These are phyloP conservation scores for Myzus persicae DNA, from an alignment of 1,140 invertebrate species.

Conservation along the genomic window DNA sequence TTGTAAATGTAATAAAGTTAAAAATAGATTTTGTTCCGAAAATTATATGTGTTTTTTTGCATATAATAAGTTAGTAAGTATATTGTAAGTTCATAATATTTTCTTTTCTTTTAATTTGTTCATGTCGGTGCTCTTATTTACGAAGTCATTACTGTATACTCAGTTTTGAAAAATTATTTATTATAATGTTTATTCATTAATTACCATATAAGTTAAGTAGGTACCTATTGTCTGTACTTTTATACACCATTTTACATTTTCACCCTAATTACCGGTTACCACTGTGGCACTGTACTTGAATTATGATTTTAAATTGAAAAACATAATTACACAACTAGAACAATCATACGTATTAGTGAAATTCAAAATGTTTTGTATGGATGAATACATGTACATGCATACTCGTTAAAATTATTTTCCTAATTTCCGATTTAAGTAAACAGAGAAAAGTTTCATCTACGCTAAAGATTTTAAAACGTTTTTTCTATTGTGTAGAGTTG, in stretches of 20 bases:
- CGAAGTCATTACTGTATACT: not conserved
- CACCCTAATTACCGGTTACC: not conserved
- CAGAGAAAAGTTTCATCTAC: not conserved
- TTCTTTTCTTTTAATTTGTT: not conserved
- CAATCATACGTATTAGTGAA: too few relatives aligned
- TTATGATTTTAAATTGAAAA: not conserved
- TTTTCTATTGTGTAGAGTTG: not conserved
- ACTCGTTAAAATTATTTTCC: not conserved
- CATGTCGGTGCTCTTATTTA: not conserved
- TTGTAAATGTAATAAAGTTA: too few relatives aligned
- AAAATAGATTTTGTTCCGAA: too few relatives aligned
- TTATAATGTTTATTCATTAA: not conserved
- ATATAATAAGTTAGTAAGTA: too few relatives aligned
- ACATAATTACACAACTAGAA: too few relatives aligned
- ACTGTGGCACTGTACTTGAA: not conserved
- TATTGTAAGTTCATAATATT: too few relatives aligned
- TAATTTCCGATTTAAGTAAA: not conserved
- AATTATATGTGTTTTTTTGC: too few relatives aligned
- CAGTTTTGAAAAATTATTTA: not conserved
- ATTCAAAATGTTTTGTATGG: not conserved
- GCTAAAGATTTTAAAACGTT: not conserved
- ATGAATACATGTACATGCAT: too few relatives aligned
- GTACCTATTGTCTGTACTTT: too few relatives aligned
- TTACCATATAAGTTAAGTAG: not conserved
- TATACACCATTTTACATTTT: not conserved